These are phyloP conservation scores for Ciconia maguari DNA, from an alignment of 2,113 vertebrate species.

Conservation along the genomic window DNA sequence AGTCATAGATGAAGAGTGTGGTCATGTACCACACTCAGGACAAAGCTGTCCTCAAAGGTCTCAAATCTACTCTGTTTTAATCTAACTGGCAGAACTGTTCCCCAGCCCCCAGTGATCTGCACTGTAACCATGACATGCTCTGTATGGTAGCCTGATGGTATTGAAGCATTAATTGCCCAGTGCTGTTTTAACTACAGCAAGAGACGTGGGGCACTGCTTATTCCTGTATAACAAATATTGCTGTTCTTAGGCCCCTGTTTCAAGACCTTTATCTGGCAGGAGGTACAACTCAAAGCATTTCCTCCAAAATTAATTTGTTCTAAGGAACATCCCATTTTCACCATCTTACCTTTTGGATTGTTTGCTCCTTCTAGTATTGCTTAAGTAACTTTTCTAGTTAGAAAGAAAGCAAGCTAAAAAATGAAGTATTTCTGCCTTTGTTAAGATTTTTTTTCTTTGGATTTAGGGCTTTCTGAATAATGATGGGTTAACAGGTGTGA, in stretches of 20 bases:
- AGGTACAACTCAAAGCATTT: not conserved
- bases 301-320: not conserved
- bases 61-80: not conserved
- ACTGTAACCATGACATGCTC: not conserved
- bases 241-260: not conserved
- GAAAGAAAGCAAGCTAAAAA: not conserved
- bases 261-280: not conserved
- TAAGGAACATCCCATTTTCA: not conserved
- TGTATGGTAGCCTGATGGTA: not conserved
- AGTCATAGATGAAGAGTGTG: not conserved
- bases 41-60: not conserved
- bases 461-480: not conserved
- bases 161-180: not conserved
- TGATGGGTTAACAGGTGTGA: not conserved
- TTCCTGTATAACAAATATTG: not conserved
- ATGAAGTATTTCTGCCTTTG: not conserved
- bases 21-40: not conserved
- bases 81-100: not conserved
- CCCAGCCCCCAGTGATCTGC: not conserved
- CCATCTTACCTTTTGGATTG: not conserved
- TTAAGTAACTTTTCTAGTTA: not conserved
- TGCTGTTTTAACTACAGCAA: not conserved
- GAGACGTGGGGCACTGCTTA: not conserved
- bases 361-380: not conserved
- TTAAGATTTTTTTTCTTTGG: not conserved